Evolutionary conservation across 2,113 vertebrate genomes (phyloP).

Genomic region (Puma concolor): DNA sequence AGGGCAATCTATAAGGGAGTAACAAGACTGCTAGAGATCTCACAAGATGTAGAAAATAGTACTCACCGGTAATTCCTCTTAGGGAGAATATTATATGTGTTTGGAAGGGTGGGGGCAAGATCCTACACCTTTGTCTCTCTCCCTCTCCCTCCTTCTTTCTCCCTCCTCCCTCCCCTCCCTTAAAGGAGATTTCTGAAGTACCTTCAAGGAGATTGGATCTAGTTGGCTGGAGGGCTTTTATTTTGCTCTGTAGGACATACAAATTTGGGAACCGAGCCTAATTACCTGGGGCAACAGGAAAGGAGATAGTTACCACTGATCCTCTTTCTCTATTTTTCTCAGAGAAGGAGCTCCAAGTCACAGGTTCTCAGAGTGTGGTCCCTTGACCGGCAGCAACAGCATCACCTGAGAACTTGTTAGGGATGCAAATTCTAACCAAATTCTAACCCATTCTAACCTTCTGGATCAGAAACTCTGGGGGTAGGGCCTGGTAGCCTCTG

Average conservation of each 20-base stretch:
- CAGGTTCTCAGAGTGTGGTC: not conserved
- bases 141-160: rapidly evolving
- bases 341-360: not conserved
- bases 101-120: not conserved
- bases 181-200: not conserved
- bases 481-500: not conserved
- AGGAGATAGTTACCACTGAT: not conserved
- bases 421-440: not conserved
- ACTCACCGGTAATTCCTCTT: not conserved
- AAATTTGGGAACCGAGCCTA: not conserved
- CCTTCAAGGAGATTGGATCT: slow-evolving; percentile 23
- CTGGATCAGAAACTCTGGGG: not conserved
- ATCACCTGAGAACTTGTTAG: not conserved
- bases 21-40: not conserved
- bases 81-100: not conserved
- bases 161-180: not conserved
- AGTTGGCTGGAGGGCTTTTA: not conserved
- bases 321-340: not conserved
- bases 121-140: not conserved
- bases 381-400: not conserved
- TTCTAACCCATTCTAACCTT: not conserved
- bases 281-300: not conserved
- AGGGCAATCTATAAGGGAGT: not conserved
- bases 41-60: not conserved
- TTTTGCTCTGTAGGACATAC: not conserved